Conservation (phyloP, 2,797 vertebrate species). For the Microhierax caerulescens region DNA sequence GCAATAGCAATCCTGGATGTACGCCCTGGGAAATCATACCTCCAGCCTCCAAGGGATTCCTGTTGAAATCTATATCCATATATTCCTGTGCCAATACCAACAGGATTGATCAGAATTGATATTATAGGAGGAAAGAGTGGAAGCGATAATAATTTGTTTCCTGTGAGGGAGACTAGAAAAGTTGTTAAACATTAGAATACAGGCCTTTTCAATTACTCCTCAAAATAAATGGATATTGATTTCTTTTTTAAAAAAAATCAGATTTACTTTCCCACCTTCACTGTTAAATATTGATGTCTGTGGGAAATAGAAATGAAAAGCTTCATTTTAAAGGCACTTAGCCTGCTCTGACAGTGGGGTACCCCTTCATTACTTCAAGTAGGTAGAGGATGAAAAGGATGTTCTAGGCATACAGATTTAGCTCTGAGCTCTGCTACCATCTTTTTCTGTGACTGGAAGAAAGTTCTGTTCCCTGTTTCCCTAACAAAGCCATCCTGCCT, state of each 20-base stretch:
- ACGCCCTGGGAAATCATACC: conserved; percentile 55
- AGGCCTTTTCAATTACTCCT: conserved; percentile 64
- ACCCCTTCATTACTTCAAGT: background rate
- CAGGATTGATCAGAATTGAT: conserved; percentile 60
- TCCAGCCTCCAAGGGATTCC: conserved; percentile 31
- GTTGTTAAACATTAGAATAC: conserved; percentile 70
- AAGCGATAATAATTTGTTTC: conserved; percentile 60
- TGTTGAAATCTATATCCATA: conserved; percentile 58
- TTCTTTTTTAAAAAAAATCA: conserved; percentile 40
- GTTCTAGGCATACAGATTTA: background rate
- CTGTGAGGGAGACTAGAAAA: conserved; percentile 58
- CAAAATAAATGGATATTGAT: conserved; percentile 71
- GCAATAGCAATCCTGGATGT: conserved; percentile 58
- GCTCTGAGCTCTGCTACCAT: background rate
- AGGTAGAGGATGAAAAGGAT: background rate
- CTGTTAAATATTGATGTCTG: conserved; percentile 69
- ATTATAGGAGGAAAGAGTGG: conserved; percentile 39
- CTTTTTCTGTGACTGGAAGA: background rate
- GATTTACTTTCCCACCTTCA: conserved; percentile 70
- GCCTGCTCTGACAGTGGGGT: conserved; percentile 12
- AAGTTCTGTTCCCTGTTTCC: background rate
- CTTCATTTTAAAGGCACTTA: conserved; percentile 58
- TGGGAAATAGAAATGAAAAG: conserved; percentile 67
- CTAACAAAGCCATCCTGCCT: background rate
- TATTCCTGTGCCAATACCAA: conserved; percentile 28